Evolutionary conservation across 2,113 vertebrate genomes (phyloP).

Genomic region (Zonotrichia leucophrys): DNA sequence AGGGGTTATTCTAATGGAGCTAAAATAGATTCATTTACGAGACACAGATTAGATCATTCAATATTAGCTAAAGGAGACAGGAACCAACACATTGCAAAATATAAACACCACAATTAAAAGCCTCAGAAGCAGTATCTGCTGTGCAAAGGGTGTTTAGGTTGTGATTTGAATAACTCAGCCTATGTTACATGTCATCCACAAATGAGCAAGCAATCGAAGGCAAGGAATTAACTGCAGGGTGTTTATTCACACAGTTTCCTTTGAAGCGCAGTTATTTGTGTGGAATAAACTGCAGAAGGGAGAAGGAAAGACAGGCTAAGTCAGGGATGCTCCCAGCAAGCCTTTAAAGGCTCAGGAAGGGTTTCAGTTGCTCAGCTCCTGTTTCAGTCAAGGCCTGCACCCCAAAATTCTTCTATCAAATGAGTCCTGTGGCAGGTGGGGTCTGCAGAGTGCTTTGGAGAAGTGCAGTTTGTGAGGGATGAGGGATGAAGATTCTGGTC

Average conservation of each 20-base stretch:
- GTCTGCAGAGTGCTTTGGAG: not conserved
- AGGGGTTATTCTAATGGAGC: slow-evolving; percentile 56
- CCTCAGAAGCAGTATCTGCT: slow-evolving; percentile 1
- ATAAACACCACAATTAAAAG: slow-evolving; percentile 58
- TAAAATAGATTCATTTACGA: slow-evolving; percentile 67
- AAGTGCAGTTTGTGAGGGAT: not conserved
- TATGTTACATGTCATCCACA: slow-evolving; percentile 18
- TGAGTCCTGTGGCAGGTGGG: not conserved
- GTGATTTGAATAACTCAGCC: not conserved
- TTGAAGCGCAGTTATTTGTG: slow-evolving; percentile 58
- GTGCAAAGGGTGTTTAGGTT: slow-evolving; percentile 7
- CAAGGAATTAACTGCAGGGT: slow-evolving; percentile 65
- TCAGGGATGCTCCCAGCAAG: not conserved
- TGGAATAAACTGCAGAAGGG: not conserved
- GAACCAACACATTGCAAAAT: slow-evolving; percentile 33
- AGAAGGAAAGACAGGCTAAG: not conserved
- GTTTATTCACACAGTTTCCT: slow-evolving; percentile 51
- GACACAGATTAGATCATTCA: slow-evolving; percentile 69
- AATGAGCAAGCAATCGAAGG: slow-evolving; percentile 53
- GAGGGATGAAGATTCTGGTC: not conserved
- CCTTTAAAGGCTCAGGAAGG: not conserved
- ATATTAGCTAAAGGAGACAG: slow-evolving; percentile 64
- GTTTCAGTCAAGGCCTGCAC: not conserved
- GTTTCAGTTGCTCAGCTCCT: not conserved
- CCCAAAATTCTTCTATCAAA: not conserved